Base-by-base conservation (phyloP, 2,113 vertebrate species). In the Elephas maximus region DNA sequence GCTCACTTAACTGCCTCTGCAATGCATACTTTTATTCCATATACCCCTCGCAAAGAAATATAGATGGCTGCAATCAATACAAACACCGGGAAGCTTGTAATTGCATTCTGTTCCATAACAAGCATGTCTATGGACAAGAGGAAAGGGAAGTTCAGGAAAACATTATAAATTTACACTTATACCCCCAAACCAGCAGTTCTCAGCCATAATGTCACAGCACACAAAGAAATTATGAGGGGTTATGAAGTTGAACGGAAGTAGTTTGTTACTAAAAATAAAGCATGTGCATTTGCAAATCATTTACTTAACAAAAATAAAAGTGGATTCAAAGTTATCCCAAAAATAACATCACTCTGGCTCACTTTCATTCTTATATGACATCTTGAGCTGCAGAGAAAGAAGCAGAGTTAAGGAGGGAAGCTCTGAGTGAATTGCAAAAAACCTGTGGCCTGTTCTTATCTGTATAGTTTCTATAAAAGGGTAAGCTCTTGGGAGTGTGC, bases 1-100 rank as follows among this genome's bases (percentile, higher is more conserved):
- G 96, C 97, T 96, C 85, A 48, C 96, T 89, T 89, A 91, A 81
- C 92, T 79, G 69, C 87, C 97, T 94, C 86, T 67, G 76, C 96
- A 89, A 33, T 87, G 94, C 91, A 87, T 48, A 41, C 95, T 86
- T 95, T 82, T 77, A 86, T 92, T 82, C 78, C 74, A 60, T 23
- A 24, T 9, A 8, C 45, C 63, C 79, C 92, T 93, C 0, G 0
- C 80, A 62, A 88, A 65, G 95, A 95, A 82, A 65, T 82, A 93
- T 65, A 87, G 96, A 92, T 85, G 96, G 57, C 91, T 63, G 73
- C 45, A 33, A 28, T 88, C 24, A 93, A 28, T 18, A 88, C 80
- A 77, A 37, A 90, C 60, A 87, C 90, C 1, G 1, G 84, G 77
- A 95, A 87, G 51, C 73, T 76, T 93, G 91, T 91, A 88, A 91